Evolutionary conservation across 2,888 invertebrate genomes (phyloP).

Genomic region (Nowickia ferox): DNA sequence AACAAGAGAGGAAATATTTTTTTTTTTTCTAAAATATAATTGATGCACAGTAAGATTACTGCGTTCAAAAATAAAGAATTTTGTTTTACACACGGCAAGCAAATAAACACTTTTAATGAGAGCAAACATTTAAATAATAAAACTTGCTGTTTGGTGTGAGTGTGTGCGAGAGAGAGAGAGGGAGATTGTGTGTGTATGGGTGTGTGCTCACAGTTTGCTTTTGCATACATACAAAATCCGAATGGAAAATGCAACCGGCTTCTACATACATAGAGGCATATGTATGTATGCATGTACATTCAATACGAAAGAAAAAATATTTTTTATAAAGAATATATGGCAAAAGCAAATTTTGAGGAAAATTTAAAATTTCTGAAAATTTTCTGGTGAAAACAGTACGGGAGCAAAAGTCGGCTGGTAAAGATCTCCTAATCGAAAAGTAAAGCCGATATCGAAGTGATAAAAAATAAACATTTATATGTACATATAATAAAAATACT

Average conservation of each 20-base stretch:
- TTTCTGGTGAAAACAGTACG: conserved; percentile 61
- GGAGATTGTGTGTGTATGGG: background rate
- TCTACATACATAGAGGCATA: conserved; percentile 15
- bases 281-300: background rate
- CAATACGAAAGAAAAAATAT: background rate
- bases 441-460: conserved; percentile 31
- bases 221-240: background rate
- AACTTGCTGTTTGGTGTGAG: background rate
- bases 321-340: conserved; percentile 17
- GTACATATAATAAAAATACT: background rate
- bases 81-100: background rate
- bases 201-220: conserved; percentile 12
- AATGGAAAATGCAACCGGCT: conserved; percentile 69
- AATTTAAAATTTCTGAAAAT: conserved; percentile 39
- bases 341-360: conserved; percentile 30
- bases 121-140: background rate
- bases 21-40: background rate
- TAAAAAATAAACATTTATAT: background rate
- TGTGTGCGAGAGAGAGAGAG: background rate
- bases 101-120: conserved; percentile 5
- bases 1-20: background rate
- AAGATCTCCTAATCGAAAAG: conserved; percentile 52
- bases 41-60: conserved; percentile 34
- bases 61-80: conserved; percentile 41
- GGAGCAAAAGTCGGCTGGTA: conserved; percentile 58